Evolutionary conservation across 1,140 invertebrate species (phyloP).

Genomic region (Drosophila bifasciata): DNA sequence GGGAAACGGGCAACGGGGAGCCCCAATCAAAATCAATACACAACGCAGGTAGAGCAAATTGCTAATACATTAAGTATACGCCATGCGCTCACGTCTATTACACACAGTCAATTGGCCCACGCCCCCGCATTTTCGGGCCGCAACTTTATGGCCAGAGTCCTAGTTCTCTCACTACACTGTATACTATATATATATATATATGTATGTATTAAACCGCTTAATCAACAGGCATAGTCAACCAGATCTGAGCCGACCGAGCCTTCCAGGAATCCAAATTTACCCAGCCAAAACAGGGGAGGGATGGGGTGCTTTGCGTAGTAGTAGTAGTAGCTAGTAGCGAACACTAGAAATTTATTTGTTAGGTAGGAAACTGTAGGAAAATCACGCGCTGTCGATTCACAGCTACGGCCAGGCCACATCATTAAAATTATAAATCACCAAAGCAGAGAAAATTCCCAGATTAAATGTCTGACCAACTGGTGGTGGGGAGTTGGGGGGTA

Average conservation of each 20-base stretch:
- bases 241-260: neutral
- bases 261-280: too few relatives aligned
- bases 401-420: slow-evolving; percentile 36
- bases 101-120: slow-evolving; percentile 7
- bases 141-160: too few relatives aligned
- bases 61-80: slow-evolving; percentile 52
- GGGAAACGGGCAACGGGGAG: neutral
- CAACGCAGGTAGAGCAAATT: slow-evolving; percentile 49
- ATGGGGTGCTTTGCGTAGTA: slow-evolving; percentile 10
- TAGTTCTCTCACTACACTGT: too few relatives aligned
- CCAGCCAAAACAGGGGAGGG: neutral
- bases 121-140: neutral
- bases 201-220: slow-evolving; percentile 27
- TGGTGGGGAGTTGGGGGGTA: neutral
- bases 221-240: slow-evolving; percentile 36
- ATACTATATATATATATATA: too few relatives aligned
- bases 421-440: slow-evolving; percentile 71
- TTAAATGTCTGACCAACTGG: slow-evolving; percentile 6
- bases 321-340: too few relatives aligned
- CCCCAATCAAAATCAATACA: slow-evolving; percentile 49
- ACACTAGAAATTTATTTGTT: slow-evolving; percentile 3
- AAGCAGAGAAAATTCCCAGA: slow-evolving; percentile 26
- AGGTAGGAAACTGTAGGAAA: neutral
- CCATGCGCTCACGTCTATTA: slow-evolving; percentile 34
- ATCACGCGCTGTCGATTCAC: slow-evolving; percentile 44